These are phyloP conservation scores for Micromussa lordhowensis DNA, from an alignment of 92 coral and sea anemone genomes.

Conservation along the genomic window DNA sequence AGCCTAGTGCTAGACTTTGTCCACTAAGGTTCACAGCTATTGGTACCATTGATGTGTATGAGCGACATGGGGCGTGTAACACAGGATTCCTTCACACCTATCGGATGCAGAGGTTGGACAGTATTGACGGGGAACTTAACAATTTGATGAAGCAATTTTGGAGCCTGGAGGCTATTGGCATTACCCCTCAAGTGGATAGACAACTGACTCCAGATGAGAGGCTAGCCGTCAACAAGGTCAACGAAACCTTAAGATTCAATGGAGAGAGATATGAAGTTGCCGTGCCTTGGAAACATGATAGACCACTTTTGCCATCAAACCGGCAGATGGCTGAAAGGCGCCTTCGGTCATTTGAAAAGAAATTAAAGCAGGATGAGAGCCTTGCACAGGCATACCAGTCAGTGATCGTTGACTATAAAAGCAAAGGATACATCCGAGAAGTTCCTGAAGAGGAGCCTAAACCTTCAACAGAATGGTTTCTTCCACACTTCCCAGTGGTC, in stretches of 20 bases:
- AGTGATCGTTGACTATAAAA: neutral
- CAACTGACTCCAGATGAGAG: conserved; percentile 26
- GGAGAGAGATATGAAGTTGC: too few species aligned
- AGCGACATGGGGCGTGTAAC: conserved; percentile 7
- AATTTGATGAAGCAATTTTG: conserved; percentile 45
- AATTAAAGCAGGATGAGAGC: too few species aligned
- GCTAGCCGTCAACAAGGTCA: too few species aligned
- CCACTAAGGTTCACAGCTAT: conserved; percentile 65
- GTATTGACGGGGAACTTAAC: neutral
- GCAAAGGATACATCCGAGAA: conserved; percentile 55
- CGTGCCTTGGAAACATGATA: too few species aligned
- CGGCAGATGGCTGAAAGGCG: too few species aligned
- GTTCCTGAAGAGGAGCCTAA: conserved; percentile 59
- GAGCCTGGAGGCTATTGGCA: conserved; percentile 50
- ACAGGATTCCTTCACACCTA: conserved; percentile 19
- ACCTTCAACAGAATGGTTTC: conserved; percentile 60
- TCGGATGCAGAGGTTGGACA: too few species aligned
- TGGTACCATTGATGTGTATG: conserved; percentile 41
- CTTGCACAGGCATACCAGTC: too few species aligned
- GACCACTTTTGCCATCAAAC: too few species aligned
- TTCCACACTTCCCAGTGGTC: conserved; percentile 27
- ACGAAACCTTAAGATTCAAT: too few species aligned
- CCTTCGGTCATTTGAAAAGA: too few species aligned
- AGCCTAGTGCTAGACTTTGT: neutral
- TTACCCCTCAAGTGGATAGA: conserved; percentile 23